phyloP scores from a whole-genome alignment of 1,140 invertebrate species.

The Diachasmimorpha longicaudata region DNA sequence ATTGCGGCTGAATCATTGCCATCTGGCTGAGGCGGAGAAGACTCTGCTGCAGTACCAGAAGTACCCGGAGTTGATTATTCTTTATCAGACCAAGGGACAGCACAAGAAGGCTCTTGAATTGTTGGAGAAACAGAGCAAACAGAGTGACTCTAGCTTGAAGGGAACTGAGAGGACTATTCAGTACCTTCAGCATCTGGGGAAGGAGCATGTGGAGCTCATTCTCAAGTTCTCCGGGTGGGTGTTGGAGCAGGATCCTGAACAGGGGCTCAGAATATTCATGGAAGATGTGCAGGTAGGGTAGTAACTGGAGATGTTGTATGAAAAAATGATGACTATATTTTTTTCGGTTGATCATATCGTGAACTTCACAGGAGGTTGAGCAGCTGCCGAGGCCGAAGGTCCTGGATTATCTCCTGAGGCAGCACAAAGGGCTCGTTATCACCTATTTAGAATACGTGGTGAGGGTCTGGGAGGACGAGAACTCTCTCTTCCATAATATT shows the following conservation, averaged over 20 bases:
- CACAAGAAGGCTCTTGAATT: slow-evolving; percentile 92
- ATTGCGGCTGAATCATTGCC: slow-evolving; percentile 92
- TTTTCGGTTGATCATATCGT: no score
- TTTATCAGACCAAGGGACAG: slow-evolving; percentile 92
- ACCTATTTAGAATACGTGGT: slow-evolving; percentile 96
- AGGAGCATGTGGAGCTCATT: slow-evolving; percentile 87
- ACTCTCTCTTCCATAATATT: slow-evolving; percentile 87
- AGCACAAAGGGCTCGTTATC: slow-evolving; percentile 82
- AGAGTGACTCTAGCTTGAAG: slow-evolving; percentile 77
- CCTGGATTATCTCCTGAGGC: slow-evolving; percentile 84
- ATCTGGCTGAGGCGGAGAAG: slow-evolving; percentile 91
- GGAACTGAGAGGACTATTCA: slow-evolving; percentile 85
- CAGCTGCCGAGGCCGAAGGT: slow-evolving; percentile 86
- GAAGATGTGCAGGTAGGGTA: slow-evolving; percentile 58
- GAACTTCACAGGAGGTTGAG: slow-evolving; percentile 89
- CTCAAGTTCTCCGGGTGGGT: slow-evolving; percentile 96
- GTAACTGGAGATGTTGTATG: no score
- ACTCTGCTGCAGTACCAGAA: slow-evolving; percentile 87
- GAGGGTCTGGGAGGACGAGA: slow-evolving; percentile 85
- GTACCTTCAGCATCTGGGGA: slow-evolving; percentile 91
- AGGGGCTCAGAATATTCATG: slow-evolving; percentile 77
- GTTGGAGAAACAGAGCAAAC: slow-evolving; percentile 80
- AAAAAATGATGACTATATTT: no score
- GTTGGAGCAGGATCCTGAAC: slow-evolving; percentile 82
- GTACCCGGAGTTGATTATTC: slow-evolving; percentile 91